Evolutionary conservation across 2,888 invertebrate species (phyloP), one percentile per base, ranked within the genome.

Genomic region (Eupeodes luniger): DNA sequence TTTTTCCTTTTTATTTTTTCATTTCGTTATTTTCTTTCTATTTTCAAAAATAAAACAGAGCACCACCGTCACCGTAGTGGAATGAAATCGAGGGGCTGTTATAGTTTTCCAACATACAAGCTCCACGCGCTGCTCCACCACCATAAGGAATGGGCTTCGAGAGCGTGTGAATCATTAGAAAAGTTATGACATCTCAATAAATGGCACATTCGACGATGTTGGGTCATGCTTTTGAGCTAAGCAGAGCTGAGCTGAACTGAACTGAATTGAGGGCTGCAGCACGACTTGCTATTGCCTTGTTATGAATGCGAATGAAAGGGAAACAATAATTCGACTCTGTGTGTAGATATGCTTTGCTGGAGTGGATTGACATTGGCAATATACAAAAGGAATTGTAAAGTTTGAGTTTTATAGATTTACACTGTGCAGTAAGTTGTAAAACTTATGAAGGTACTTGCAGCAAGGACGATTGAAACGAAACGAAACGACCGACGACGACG

Each of bases 161-260:
- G 88, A 88, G 88, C 88, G 88, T 88, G 88, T 81, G 88, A 88
- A 88, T 88, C 88, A 88, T 88, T 88, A 88, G 85, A 85, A 88
- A 88, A 88, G 88, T 88, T 88, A 88, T 85, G 88, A 88, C 88
- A 88, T 88, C 88, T 88, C 85, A 88, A 88, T 88, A 88, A 88
- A 88, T 88, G 85, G 85, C 85, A 78, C 85, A 88, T 81, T 88
- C 85, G 81, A 81, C 85, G 81, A 81, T 85, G 88, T 74, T 85
- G 85, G 84, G 88, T 85, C 85, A 85, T 85, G 88, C 74, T 72
- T 76, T 70, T 70, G 55, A 12, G 27, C 3, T 27, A 2, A 27
- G 27, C 40, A 4, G 40, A 19, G 27, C 55, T 55, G 55, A 66
- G 27, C 3, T 27, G 27, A 27, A 14, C 40, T 40, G 40, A 19